Base-by-base conservation (phyloP, 1,140 invertebrate genomes). In the Brachionus koreanus region DNA sequence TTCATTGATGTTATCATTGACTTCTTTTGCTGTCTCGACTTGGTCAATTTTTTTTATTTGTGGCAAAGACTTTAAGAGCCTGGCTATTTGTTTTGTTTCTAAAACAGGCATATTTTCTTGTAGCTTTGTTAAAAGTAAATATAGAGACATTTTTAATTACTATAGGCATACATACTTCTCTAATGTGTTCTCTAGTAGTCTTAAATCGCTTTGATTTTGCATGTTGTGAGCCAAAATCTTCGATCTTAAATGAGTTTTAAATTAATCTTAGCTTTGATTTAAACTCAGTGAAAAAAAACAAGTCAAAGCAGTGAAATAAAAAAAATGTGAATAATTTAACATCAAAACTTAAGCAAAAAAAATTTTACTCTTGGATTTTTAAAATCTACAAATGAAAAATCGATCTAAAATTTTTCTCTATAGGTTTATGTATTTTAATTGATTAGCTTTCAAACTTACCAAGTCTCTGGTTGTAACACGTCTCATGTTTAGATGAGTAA, bases 91-190 rank as follows among this genome's bases (percentile, higher is more conserved):
- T 43, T 79, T 79, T 23, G 49, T 79, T n/a, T 79, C 76, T 33
- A 79, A 16, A 39, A 79, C 57, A n/a, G 76, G 76, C 76, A 79
- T 79, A 35, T 42, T 79, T 13, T 79, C 49, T 29, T 61, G 46
- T n/a, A 79, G 52, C 76, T 79, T 12, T 16, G 42, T 35, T 79
- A 19, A 46, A 77, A 19, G 35, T 7, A 52, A 52, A 52, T 63
- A 37, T 16, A 10, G 42, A 57, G 0, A 13, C 2, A 61, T 79
- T 23, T 39, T 52, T n/a, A 5, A 52, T 77, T 35, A 10, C n/a
- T 37, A 79, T 10, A 57, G 19, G 16, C n/a, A 7, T 16, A 19
- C 4, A 25, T 57, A 79, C 76, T 35, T 79, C 76, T 79, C 57
- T 79, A 37, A 79, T 61, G 33, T 61, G 49, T 43, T 79, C 76